A percentile compares a stretch with the other conserved stretches of the same genome.
These are phyloP conservation scores for Oligia strigilis DNA, from an alignment of 2,888 invertebrate species.

Conservation along the genomic window DNA sequence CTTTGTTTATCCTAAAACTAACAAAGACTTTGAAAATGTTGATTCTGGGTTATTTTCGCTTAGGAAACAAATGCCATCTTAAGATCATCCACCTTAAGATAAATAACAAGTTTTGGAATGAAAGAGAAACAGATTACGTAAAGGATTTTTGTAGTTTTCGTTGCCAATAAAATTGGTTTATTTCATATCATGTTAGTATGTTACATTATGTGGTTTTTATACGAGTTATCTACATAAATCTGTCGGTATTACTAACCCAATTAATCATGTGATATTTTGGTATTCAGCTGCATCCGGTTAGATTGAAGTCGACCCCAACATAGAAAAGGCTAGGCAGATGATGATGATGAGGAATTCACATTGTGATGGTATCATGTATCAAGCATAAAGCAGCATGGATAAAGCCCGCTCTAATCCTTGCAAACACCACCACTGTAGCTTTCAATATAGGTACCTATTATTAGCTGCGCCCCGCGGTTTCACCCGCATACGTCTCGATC, in stretches of 20 bases:
- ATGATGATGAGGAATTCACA: background rate
- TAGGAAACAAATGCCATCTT: constrained; percentile 36
- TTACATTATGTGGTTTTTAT: background rate
- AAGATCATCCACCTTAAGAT: constrained; percentile 4
- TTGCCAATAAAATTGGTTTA: constrained; percentile 1
- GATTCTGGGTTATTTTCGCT: constrained; percentile 46
- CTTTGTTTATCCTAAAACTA: constrained; percentile 42
- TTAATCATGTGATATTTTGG: background rate
- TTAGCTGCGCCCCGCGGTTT: background rate
- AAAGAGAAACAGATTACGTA: background rate
- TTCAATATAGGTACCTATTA: background rate
- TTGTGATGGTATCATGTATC: background rate
- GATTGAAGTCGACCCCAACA: background rate
- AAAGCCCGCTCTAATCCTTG: background rate
- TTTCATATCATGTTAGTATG: background rate
- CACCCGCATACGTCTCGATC: background rate
- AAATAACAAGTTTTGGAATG: constrained; percentile 24
- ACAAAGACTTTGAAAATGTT: constrained; percentile 45
- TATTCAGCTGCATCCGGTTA: background rate
- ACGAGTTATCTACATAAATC: background rate
- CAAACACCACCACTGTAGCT: background rate
- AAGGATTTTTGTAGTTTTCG: background rate
- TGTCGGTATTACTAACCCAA: background rate
- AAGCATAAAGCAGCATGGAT: background rate
- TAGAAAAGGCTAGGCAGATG: background rate